Conservation (phyloP, 2,888 invertebrate genomes). For the Drosophila siamana region DNA sequence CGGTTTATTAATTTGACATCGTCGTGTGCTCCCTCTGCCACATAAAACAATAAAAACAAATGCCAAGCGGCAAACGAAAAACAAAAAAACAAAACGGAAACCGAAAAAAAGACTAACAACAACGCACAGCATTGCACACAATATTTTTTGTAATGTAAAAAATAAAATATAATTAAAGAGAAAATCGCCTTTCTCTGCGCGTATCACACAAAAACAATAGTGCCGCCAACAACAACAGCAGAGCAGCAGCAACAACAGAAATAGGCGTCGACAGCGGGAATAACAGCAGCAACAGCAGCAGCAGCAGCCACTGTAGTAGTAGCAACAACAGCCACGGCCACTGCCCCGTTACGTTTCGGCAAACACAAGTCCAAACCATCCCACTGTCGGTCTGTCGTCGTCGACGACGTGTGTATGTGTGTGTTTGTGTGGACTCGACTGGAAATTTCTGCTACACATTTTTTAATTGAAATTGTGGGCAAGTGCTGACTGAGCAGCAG, state of each 20-base stretch:
- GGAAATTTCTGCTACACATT: conserved; percentile 72
- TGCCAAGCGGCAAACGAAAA: conserved; percentile 26
- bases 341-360: conserved; percentile 79
- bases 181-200: conserved; percentile 76
- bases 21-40: conserved; percentile 53
- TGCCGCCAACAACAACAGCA: conserved; percentile 55
- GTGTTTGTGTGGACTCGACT: conserved; percentile 63
- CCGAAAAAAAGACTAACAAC: conserved; percentile 45
- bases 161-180: conserved; percentile 79
- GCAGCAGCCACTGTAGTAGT: conserved; percentile 8
- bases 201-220: conserved; percentile 78
- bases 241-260: conserved; percentile 29
- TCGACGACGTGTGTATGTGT: conserved; percentile 35
- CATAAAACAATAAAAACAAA: conserved; percentile 44
- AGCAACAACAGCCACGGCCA: conserved; percentile 68
- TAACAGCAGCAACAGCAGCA: conserved; percentile 34
- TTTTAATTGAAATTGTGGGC: conserved; percentile 69
- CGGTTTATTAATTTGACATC: conserved; percentile 78
- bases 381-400: conserved; percentile 43
- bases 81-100: conserved; percentile 70
- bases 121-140: conserved; percentile 56
- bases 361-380: conserved; percentile 64
- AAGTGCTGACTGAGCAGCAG: conserved; percentile 32
- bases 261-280: conserved; percentile 61
- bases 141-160: conserved; percentile 66